Percentiles rank a stretch among this genome's conserved stretches.
Conservation (phyloP, 2,113 vertebrate species). For the Cottus gobio region DNA sequence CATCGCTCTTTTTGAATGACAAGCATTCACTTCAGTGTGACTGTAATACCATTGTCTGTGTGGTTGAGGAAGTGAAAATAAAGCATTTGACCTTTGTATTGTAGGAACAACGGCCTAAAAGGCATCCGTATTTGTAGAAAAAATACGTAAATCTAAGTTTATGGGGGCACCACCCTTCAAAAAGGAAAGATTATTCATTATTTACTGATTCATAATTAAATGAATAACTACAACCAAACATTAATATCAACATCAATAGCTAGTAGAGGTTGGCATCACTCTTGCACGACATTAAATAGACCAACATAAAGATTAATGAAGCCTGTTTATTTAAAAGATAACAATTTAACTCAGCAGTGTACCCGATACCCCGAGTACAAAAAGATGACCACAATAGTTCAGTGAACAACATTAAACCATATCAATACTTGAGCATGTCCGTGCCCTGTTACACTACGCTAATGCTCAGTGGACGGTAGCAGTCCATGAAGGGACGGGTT, state of each 20-base stretch:
- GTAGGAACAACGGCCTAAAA: neutral
- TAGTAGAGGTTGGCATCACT: neutral
- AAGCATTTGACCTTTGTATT: slow-evolving; percentile 80
- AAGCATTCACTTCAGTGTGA: slow-evolving; percentile 67
- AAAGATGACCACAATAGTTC: neutral
- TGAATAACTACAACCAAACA: neutral
- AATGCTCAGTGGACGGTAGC: neutral
- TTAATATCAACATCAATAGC: neutral
- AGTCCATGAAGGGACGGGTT: neutral
- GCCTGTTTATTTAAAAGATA: neutral
- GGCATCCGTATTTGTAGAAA: neutral
- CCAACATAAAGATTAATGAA: neutral
- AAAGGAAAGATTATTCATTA: neutral
- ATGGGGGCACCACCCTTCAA: neutral
- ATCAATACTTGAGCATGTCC: neutral
- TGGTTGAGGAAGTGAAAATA: slow-evolving; percentile 79
- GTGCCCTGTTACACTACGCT: neutral
- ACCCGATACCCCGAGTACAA: neutral
- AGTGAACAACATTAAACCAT: neutral
- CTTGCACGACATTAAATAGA: neutral
- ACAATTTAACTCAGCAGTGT: neutral
- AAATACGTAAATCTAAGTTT: neutral
- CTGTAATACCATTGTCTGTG: slow-evolving; percentile 70
- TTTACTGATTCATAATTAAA: neutral
- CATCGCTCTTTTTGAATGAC: slow-evolving; percentile 67